A percentile compares a stretch with the other conserved stretches of the same genome.
Evolutionary conservation across 64 coral and sea anemone species (phyloP).

Genomic region (Porites australiensis): DNA sequence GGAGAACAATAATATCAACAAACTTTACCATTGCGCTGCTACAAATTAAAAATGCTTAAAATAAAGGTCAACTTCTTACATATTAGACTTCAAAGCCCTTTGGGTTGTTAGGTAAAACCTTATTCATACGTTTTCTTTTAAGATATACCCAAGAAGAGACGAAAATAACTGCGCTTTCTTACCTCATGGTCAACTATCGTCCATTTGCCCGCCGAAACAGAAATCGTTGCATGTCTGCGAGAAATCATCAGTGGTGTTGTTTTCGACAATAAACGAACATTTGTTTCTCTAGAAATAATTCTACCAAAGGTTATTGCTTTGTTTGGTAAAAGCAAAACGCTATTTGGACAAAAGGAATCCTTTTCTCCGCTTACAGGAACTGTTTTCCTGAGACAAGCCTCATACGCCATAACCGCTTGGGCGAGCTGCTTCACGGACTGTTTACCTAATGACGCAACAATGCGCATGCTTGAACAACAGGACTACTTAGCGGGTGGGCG

Average conservation of each 20-base stretch:
- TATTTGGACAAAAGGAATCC: slow-evolving; percentile 92
- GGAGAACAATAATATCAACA: slow-evolving; percentile 29
- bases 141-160: background rate
- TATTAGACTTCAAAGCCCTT: too few species aligned
- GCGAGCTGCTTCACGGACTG: background rate
- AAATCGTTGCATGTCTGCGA: slow-evolving; percentile 91
- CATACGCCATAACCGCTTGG: slow-evolving; percentile 54
- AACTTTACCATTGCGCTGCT: background rate
- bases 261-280: slow-evolving; percentile 82
- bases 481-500: background rate
- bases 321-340: slow-evolving; percentile 68
- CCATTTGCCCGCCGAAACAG: slow-evolving; percentile 79
- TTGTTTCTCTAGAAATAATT: slow-evolving; percentile 74
- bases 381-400: slow-evolving; percentile 92
- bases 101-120: background rate
- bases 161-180: background rate
- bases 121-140: background rate
- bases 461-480: slow-evolving; percentile 40
- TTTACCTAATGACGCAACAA: slow-evolving; percentile 53
- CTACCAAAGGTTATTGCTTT: slow-evolving; percentile 89
- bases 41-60: background rate
- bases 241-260: slow-evolving; percentile 91
- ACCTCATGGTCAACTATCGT: slow-evolving; percentile 91
- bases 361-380: slow-evolving; percentile 81
- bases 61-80: too few species aligned